Percentiles rank a stretch among this genome's conserved stretches.
Conservation (phyloP, 2,113 vertebrate species). For the Sapajus apella region DNA sequence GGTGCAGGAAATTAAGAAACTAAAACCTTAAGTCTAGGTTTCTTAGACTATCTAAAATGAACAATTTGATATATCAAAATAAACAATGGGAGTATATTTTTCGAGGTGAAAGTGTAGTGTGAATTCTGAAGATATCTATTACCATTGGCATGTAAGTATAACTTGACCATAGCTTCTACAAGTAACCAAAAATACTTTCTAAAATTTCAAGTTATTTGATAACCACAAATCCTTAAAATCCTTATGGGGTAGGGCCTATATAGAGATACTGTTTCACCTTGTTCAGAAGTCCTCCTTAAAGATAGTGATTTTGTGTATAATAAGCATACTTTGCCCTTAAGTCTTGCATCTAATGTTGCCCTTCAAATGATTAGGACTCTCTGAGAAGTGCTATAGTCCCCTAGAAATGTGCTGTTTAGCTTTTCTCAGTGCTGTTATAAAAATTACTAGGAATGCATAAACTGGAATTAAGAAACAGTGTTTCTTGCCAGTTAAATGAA, state of each 20-base stretch:
- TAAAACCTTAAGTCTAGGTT: not conserved
- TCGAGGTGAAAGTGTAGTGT: not conserved
- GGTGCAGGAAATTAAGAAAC: not conserved
- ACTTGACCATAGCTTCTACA: conserved; percentile 15
- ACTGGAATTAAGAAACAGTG: conserved; percentile 53
- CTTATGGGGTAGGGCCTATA: not conserved
- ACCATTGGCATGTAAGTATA: not conserved
- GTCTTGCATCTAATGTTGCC: conserved; percentile 35
- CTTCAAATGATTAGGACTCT: conserved; percentile 51
- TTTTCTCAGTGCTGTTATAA: conserved; percentile 60
- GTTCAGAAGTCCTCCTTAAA: conserved; percentile 14
- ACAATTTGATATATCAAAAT: not conserved
- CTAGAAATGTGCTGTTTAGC: conserved; percentile 50
- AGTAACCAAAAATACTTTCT: conserved; percentile 44
- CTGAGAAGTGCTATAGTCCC: conserved; percentile 61
- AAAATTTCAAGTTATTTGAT: conserved; percentile 65
- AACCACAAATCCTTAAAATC: conserved; percentile 36
- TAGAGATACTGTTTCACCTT: conserved; percentile 31
- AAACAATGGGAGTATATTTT: not conserved
- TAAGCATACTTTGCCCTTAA: conserved; percentile 50
- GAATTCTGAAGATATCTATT: not conserved
- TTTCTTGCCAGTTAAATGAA: conserved; percentile 52
- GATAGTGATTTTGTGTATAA: conserved; percentile 37
- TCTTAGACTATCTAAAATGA: not conserved
- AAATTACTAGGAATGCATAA: conserved; percentile 62